Conservation (phyloP, 2,113 vertebrate genomes). For the Asarcornis scutulata region DNA sequence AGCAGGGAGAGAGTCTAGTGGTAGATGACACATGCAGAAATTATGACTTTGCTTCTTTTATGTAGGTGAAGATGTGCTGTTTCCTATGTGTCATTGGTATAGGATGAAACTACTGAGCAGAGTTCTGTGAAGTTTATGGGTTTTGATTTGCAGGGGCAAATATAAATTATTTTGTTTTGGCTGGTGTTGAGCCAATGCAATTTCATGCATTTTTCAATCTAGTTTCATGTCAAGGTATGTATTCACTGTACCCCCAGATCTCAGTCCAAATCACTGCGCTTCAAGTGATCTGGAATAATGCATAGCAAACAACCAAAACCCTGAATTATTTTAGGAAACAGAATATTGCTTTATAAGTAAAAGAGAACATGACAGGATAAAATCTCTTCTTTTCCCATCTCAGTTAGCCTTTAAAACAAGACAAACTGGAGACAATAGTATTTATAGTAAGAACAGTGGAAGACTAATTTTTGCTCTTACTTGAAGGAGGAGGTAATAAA, state of each 20-base stretch:
- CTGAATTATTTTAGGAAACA: conserved; percentile 21
- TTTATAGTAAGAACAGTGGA: not conserved
- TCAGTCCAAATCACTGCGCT: not conserved
- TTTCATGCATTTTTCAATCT: not conserved
- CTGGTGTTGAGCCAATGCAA: not conserved
- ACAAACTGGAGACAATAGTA: not conserved
- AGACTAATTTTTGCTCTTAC: conserved; percentile 37
- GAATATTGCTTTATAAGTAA: not conserved
- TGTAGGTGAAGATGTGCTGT: not conserved
- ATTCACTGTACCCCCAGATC: not conserved
- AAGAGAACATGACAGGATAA: not conserved
- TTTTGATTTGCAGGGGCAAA: not conserved
- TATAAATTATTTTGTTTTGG: not conserved
- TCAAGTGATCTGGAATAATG: not conserved
- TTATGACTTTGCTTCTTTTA: not conserved
- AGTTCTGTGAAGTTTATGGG: not conserved
- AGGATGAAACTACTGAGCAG: not conserved
- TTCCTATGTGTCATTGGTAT: not conserved
- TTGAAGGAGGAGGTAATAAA: conserved; percentile 70
- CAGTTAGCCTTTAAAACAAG: not conserved
- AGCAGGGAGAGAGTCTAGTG: not conserved
- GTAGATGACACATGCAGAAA: not conserved
- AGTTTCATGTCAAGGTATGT: not conserved
- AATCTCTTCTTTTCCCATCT: not conserved
- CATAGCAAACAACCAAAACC: not conserved